Base-by-base conservation (phyloP, 2,888 invertebrate genomes). In the Drosophila paranaensis region DNA sequence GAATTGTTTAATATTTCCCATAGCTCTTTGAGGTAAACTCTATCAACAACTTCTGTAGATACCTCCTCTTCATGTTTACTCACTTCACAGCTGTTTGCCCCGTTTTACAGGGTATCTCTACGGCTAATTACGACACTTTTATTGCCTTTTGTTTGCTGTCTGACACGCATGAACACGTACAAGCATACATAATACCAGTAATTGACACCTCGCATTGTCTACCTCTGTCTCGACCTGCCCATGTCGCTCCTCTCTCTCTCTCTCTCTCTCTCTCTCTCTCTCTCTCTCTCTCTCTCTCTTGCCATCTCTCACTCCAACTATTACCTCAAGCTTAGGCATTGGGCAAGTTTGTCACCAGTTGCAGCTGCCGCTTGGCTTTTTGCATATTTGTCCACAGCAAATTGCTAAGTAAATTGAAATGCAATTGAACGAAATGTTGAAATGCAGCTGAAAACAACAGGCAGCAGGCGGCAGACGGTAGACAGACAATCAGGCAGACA, bases 401-500 rank as follows among this genome's bases (percentile, higher is more conserved):
- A 86, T 85, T 66, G 63, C 74, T 50, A 45, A 56, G 69, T 67
- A 65, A 85, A 84, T 84, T 88, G 87, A 84, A 83, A 79, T 79
- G 88, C 84, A 84, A 84, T 84, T 86, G 88, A 83, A 81, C 66
- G 67, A 77, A 81, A 71, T 71, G 67, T 88, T 88, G 84, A 33
- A 50, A 85, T 39, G 79, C 61, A 71, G 42, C 30, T 30, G 69
- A 39, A 60, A 39, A 62, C 77, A 77, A 63, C 71, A 51, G 37
- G 75, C 54, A 27, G 11, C n/a, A 27, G 30, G 8, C 6, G 30
- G 30, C 30, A 20, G 20, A 2, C 20, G 11, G 20, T 35, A 33
- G 30, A 25, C 37, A 40, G 33, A 10, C 43, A 35, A 20, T 20
- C 20, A 20, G 20, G 20, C 20, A 20, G 20, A n/a, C 50, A 33